Conservation (phyloP, 2,113 vertebrate genomes). For the Oenanthe oenanthe region DNA sequence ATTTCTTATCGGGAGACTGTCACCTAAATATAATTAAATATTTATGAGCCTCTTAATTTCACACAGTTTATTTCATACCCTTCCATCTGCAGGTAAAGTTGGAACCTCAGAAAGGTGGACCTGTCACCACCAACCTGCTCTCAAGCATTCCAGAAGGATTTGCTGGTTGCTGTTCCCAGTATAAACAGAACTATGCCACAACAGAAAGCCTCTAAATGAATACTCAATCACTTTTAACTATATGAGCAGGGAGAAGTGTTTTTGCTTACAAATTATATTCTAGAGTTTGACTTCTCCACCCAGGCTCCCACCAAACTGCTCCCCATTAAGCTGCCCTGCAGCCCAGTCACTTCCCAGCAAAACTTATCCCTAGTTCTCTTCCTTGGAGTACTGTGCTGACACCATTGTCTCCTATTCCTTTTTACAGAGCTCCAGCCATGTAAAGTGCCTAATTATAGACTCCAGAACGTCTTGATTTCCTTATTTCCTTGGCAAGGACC, state of each 20-base stretch:
- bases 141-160: neutral
- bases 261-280: neutral
- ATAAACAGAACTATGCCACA: neutral
- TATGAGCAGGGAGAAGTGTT: rapidly evolving
- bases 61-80: rapidly evolving
- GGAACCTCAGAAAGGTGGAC: neutral
- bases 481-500: slow-evolving; percentile 10
- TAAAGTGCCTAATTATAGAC: neutral
- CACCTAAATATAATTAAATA: rapidly evolving
- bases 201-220: neutral
- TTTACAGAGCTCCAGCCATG: neutral
- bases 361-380: neutral
- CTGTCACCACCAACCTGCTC: neutral
- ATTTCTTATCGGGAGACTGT: neutral
- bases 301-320: neutral
- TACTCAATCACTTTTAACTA: neutral
- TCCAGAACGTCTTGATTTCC: neutral
- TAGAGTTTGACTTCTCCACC: neutral
- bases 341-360: neutral
- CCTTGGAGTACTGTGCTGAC: neutral
- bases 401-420: neutral
- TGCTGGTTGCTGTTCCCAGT: neutral
- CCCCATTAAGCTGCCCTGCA: neutral
- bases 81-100: neutral
- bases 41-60: neutral